Conservation (phyloP, 2,797 vertebrate genomes). For the Neosilurus hyrtlii region DNA sequence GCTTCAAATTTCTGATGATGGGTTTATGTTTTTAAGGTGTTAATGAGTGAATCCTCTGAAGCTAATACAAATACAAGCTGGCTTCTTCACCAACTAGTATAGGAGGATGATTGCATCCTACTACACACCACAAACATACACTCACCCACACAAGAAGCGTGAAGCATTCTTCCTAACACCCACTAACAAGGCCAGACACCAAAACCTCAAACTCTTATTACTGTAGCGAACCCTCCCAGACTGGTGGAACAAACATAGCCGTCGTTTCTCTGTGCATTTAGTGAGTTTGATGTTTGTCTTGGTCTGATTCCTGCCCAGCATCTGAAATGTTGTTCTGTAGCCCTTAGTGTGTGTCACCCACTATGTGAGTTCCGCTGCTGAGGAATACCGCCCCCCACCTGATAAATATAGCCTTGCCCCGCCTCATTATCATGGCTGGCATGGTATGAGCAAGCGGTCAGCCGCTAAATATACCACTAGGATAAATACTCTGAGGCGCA, state of each 20-base stretch:
- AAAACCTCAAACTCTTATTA: slow-evolving; percentile 52
- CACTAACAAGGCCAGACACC: slow-evolving; percentile 47
- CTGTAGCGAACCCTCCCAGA: slow-evolving; percentile 41
- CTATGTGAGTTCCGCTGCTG: slow-evolving; percentile 56
- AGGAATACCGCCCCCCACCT: slow-evolving; percentile 66
- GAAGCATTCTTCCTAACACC: slow-evolving; percentile 47
- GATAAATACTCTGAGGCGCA: slow-evolving; percentile 62
- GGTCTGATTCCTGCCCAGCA: slow-evolving; percentile 18
- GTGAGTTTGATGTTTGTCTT: slow-evolving; percentile 24
- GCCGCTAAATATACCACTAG: slow-evolving; percentile 72
- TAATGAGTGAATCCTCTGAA: slow-evolving; percentile 2
- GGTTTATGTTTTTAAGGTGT: not conserved
- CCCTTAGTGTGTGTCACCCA: slow-evolving; percentile 60
- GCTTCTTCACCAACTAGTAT: not conserved
- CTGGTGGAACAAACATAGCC: slow-evolving; percentile 24
- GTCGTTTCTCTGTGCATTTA: slow-evolving; percentile 8
- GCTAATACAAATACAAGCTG: not conserved
- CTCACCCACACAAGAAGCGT: slow-evolving; percentile 29
- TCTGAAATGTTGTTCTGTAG: slow-evolving; percentile 32
- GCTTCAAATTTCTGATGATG: slow-evolving; percentile 65
- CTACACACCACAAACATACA: slow-evolving; percentile 33
- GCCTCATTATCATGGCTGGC: slow-evolving; percentile 78
- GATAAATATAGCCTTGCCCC: slow-evolving; percentile 75
- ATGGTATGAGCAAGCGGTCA: slow-evolving; percentile 70
- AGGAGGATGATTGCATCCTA: slow-evolving; percentile 40